These are phyloP conservation scores for silkworm (Bombyx mori) DNA, from an alignment of 1,140 invertebrate genomes.

Conservation along the genomic window ASM3026992v2 NC_085124.1:5863001-5863500, in stretches of 20 bases:
- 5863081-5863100: slow-evolving; percentile 60
- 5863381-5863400: slow-evolving; percentile 25
- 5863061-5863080: slow-evolving; percentile 64
- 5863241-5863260: slow-evolving; percentile 32
- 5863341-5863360: slow-evolving; percentile 18
- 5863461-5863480: slow-evolving; percentile 49
- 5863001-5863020: slow-evolving; percentile 31
- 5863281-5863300: slow-evolving; percentile 63
- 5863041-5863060: slow-evolving; percentile 37
- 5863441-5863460: slow-evolving; percentile 30
- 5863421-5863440: slow-evolving; percentile 25
- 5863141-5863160: slow-evolving; percentile 22
- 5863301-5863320: slow-evolving; percentile 40
- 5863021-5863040: slow-evolving; percentile 37
- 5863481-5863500: slow-evolving; percentile 41
- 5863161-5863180: slow-evolving; percentile 29
- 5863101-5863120: slow-evolving; percentile 30
- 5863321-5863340: slow-evolving; percentile 19
- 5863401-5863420: slow-evolving; percentile 38
- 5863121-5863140: slow-evolving; percentile 27
- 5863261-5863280: slow-evolving; percentile 58
- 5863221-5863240: slow-evolving; percentile 54
- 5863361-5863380: slow-evolving; percentile 9
- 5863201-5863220: slow-evolving; percentile 50
- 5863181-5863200: slow-evolving; percentile 56